phyloP scores from a whole-genome alignment of 2,113 vertebrate species.

The Nymphicus hollandicus region DNA sequence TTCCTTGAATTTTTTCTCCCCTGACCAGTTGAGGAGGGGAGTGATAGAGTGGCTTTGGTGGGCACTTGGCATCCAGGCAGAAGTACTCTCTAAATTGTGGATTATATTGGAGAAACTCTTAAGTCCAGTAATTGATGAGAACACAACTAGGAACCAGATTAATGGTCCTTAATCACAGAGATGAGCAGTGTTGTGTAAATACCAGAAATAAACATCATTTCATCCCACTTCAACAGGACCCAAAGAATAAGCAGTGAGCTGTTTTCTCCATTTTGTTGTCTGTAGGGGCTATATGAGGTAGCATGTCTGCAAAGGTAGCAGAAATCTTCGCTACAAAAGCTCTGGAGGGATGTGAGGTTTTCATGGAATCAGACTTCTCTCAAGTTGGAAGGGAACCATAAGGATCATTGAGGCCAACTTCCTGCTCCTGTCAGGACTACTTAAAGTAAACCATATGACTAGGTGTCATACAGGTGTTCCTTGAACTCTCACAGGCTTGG shows the following conservation, averaged over 20 bases:
- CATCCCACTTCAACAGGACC: background rate
- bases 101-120: background rate
- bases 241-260: background rate
- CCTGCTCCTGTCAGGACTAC: background rate
- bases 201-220: background rate
- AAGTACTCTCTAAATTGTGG: background rate
- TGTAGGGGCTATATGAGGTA: background rate
- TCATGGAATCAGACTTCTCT: background rate
- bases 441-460: background rate
- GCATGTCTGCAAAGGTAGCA: background rate
- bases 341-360: background rate
- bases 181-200: background rate
- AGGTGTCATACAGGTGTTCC: accelerated
- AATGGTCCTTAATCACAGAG: background rate
- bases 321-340: background rate
- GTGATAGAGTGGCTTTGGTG: background rate
- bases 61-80: background rate
- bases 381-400: background rate
- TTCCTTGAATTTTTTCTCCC: background rate
- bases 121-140: background rate
- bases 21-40: background rate
- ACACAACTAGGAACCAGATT: background rate
- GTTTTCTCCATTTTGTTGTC: background rate
- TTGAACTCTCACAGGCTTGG: background rate
- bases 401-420: background rate